Conservation (phyloP, 2,797 vertebrate species). For the Hybognathus amarus region DNA sequence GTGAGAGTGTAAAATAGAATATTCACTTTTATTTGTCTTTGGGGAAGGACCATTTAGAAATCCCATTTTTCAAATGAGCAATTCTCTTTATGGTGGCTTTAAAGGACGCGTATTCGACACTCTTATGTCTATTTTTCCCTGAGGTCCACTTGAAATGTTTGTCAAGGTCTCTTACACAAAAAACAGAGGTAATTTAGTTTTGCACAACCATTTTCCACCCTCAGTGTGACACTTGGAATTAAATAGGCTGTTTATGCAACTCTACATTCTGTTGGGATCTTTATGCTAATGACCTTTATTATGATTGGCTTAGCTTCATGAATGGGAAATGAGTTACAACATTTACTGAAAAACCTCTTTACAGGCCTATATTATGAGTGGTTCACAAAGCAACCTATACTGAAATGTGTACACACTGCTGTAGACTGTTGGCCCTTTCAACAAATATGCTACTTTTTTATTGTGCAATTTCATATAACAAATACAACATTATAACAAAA, state of each 20-base stretch:
- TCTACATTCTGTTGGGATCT: background rate
- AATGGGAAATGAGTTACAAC: background rate
- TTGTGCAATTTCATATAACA: too few species aligned
- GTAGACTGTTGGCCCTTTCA: background rate
- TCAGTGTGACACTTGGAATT: conserved; percentile 10
- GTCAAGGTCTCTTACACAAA: conserved; percentile 39
- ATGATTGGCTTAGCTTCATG: background rate
- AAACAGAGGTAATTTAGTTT: conserved; percentile 16
- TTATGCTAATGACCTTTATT: background rate
- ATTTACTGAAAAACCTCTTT: background rate
- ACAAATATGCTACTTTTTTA: background rate
- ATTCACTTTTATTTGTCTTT: conserved; percentile 33
- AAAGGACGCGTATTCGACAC: conserved; percentile 13
- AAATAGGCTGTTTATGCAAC: background rate
- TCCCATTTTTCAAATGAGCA: conserved; percentile 43
- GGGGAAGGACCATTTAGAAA: conserved; percentile 31
- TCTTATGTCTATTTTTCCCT: conserved; percentile 38
- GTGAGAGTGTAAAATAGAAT: conserved; percentile 20
- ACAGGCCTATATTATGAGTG: background rate
- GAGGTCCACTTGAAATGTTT: conserved; percentile 40
- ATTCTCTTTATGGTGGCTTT: conserved; percentile 26
- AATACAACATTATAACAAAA: too few species aligned
- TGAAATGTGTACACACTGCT: background rate
- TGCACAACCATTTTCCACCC: background rate
- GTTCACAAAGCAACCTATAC: background rate